These are phyloP conservation scores for Anastrepha obliqua DNA, from an alignment of 1,140 invertebrate species.

Conservation along the genomic window DNA sequence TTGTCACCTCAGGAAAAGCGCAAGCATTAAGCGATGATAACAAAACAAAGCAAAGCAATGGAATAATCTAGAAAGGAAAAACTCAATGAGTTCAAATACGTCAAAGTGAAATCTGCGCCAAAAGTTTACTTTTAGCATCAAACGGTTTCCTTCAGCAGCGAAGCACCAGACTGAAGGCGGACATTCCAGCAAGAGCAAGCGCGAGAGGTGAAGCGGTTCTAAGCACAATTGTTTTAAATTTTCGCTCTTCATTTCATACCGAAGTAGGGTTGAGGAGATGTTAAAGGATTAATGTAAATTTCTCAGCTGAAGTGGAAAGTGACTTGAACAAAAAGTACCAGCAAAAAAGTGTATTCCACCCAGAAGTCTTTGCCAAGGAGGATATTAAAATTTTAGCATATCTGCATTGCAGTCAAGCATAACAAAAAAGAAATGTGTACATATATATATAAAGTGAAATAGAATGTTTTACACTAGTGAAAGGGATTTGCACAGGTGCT, in stretches of 20 bases:
- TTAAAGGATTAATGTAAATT: conserved; percentile 47
- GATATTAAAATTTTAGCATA: conserved; percentile 46
- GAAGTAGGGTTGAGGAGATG: background rate
- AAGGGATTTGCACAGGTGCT: conserved; percentile 9
- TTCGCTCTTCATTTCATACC: background rate
- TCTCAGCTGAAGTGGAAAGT: conserved; percentile 21
- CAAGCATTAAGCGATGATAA: background rate
- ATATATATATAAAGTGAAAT: background rate
- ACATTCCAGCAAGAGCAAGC: background rate
- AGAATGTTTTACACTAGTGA: background rate
- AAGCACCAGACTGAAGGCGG: background rate
- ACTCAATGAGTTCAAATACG: background rate
- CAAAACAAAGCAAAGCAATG: background rate
- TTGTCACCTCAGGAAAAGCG: no score
- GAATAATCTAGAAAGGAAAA: background rate
- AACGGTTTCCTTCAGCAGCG: background rate
- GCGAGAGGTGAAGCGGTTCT: background rate
- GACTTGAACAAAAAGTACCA: background rate
- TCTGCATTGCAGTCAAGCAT: conserved; percentile 35
- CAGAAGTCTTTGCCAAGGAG: background rate
- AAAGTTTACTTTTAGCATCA: conserved; percentile 42
- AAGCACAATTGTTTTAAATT: conserved; percentile 46
- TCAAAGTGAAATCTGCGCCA: conserved; percentile 33
- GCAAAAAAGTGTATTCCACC: background rate
- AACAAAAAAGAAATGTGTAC: background rate